Conservation (phyloP, 2,797 vertebrate genomes). For the Sebastes cheni region DNA sequence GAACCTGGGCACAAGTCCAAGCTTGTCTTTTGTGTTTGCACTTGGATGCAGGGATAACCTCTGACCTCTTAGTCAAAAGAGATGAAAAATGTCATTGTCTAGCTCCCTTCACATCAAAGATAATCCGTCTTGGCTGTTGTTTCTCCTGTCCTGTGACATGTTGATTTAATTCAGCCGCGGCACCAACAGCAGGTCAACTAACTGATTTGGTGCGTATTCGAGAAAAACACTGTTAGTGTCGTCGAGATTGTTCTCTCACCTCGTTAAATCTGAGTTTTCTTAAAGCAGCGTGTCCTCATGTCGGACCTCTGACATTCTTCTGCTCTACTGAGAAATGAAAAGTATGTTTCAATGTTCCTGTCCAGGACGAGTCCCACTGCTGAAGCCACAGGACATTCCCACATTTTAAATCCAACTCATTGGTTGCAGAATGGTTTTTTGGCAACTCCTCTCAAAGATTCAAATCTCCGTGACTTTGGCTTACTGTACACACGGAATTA, state of each 20-base stretch:
- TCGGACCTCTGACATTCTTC: slow-evolving; percentile 31
- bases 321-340: slow-evolving; percentile 54
- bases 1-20: slow-evolving; percentile 62
- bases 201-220: slow-evolving; percentile 3
- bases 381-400: slow-evolving; percentile 65
- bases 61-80: slow-evolving; percentile 51
- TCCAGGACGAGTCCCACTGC: slow-evolving; percentile 39
- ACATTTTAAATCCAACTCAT: slow-evolving; percentile 58
- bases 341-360: slow-evolving; percentile 45
- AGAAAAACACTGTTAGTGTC: slow-evolving; percentile 20
- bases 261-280: slow-evolving; percentile 28
- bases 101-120: slow-evolving; percentile 17
- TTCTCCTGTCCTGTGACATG: slow-evolving; percentile 8
- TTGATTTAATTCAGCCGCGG: slow-evolving; percentile 27
- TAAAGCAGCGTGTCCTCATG: slow-evolving; percentile 16
- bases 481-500: slow-evolving; percentile 10
- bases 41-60: slow-evolving; percentile 49
- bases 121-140: slow-evolving; percentile 27
- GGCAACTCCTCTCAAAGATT: slow-evolving; percentile 25
- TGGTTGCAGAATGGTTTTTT: slow-evolving; percentile 61
- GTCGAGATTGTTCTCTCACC: slow-evolving; percentile 15
- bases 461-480: slow-evolving; percentile 3
- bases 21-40: slow-evolving; percentile 60
- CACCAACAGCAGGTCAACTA: slow-evolving; percentile 19
- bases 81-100: slow-evolving; percentile 36